Evolutionary conservation across 2,797 vertebrate genomes (phyloP), one percentile per base, ranked within the genome.

Genomic region (Numenius phaeopus): DNA sequence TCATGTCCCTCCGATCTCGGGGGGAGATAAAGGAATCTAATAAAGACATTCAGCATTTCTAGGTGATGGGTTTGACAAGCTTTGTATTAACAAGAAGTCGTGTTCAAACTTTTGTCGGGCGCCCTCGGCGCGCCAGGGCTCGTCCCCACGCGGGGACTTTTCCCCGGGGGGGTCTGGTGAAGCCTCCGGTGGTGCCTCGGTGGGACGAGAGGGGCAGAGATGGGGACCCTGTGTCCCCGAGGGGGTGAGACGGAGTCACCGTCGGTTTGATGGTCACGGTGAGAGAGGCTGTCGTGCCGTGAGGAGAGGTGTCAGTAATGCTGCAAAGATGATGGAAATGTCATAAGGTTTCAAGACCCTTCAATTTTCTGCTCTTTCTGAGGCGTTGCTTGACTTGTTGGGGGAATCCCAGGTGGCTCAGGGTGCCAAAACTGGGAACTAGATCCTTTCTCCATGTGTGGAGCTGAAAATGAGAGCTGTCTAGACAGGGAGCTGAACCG

Each of bases 11-110:
- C 94, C 79, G 85, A 79, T 98, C 98, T 98, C 97, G 7, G 83
- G 95, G 97, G 98, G 97, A 98, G 97, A 97, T 97, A 97, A 97
- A 97, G 93, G 96, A 98, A 98, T 98, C 98, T 98, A 98, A 98
- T 98, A 98, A 98, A 98, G 98, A 98, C 97, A 91, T 98, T 75
- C 94, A 65, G 95, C 97, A 95, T 97, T 98, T 98, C 72, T 95
- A 95, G 98, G 97, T 97, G 98, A 98, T 97, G 95, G 96, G 96
- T 98, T 98, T 98, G 98, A 98, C 98, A 98, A 98, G 98, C 97
- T 98, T 97, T 89, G 96, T 97, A 97, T 98, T 98, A 98, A 83
- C 97, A 93, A 96, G 96, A 47, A 97, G 95, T 82, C 91, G 8
- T 39, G 83, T 96, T 93, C 91, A 67, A 98, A 98, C 91, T 98